Conservation (phyloP, 2,888 invertebrate species). For the Agrilus mali region DNA sequence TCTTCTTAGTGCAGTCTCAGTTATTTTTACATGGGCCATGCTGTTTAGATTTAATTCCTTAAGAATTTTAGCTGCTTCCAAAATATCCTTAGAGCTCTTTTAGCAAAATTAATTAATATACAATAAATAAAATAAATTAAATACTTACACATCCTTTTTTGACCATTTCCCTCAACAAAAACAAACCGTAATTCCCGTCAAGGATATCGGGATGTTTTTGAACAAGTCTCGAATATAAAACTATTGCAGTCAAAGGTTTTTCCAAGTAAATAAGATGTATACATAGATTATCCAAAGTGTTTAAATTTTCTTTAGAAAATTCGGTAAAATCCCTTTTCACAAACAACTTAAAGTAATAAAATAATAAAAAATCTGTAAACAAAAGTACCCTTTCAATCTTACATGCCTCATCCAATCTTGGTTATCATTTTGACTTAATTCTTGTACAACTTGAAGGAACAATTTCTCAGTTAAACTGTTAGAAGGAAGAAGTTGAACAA, state of each 20-base stretch:
- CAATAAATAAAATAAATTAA: not conserved
- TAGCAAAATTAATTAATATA: conserved; percentile 1
- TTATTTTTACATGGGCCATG: conserved; percentile 27
- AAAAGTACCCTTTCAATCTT: not conserved
- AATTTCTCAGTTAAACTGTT: conserved; percentile 20
- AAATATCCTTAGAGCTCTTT: conserved; percentile 35
- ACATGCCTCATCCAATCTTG: conserved; percentile 14
- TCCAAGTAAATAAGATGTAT: conserved; percentile 39
- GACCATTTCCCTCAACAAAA: conserved; percentile 44
- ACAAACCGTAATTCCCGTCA: conserved; percentile 38
- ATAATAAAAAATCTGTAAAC: not conserved
- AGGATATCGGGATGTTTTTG: conserved; percentile 30
- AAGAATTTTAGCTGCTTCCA: conserved; percentile 34
- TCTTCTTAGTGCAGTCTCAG: conserved; percentile 34
- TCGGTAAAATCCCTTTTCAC: conserved; percentile 7
- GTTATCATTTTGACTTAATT: conserved; percentile 24
- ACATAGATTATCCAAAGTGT: conserved; percentile 28
- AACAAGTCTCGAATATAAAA: conserved; percentile 34
- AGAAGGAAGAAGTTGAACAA: conserved; percentile 22
- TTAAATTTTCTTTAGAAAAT: conserved; percentile 9
- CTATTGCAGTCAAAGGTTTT: conserved; percentile 35
- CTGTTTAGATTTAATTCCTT: conserved; percentile 37
- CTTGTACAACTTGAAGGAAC: conserved; percentile 34
- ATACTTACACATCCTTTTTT: conserved; percentile 35
- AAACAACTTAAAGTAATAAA: conserved; percentile 10